A percentile compares a stretch with the other conserved stretches of the same genome.
These are phyloP conservation scores for Colinus virginianus DNA, from an alignment of 2,113 vertebrate genomes.

Conservation along the genomic window DNA sequence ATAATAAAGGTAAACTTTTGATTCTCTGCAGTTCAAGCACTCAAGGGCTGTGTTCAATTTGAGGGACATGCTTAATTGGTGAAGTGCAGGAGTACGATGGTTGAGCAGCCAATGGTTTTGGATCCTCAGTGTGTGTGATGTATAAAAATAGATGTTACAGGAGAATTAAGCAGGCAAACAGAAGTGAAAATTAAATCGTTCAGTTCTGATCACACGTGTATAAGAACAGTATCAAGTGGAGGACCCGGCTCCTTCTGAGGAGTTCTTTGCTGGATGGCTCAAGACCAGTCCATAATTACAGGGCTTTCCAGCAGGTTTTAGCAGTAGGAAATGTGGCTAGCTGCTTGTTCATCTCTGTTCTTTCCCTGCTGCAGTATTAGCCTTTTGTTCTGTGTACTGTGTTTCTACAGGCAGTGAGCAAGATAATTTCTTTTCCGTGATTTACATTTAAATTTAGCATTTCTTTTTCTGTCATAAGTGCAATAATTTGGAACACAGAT, in stretches of 20 bases:
- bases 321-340: background rate
- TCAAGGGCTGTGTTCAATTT: background rate
- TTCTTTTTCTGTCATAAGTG: background rate
- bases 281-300: background rate
- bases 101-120: fast-evolving
- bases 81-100: fast-evolving
- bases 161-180: background rate
- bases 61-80: background rate
- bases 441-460: background rate
- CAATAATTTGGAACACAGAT: background rate
- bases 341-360: background rate
- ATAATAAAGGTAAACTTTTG: background rate
- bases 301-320: background rate
- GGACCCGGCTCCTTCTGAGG: background rate
- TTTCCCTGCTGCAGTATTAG: fast-evolving
- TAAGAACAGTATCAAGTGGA: background rate
- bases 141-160: background rate
- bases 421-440: background rate
- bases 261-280: fast-evolving
- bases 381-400: background rate
- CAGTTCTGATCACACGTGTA: fast-evolving
- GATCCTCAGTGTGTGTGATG: background rate
- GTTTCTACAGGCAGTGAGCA: background rate
- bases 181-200: background rate
- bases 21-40: background rate